Base-by-base conservation (phyloP, 2,797 vertebrate species). In the Semaprochilodus insignis region DNA sequence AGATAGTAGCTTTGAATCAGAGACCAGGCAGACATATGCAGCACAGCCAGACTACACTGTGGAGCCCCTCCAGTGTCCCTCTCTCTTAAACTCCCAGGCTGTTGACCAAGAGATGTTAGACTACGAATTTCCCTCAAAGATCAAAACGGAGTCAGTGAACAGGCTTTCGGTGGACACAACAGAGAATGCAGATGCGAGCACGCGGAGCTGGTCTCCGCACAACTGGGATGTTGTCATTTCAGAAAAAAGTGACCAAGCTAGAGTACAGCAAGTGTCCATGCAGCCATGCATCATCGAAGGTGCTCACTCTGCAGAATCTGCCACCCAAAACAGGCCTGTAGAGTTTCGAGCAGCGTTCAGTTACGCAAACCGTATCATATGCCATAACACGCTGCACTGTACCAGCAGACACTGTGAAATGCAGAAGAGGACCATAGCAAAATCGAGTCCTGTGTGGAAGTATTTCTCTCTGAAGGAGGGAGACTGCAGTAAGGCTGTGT, bases 401-500 rank as follows among this genome's bases (percentile, higher is more conserved):
- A 82, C 80, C 78, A 88, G 87, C 79, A 88, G 73, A 81, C 69
- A 81, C 82, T 88, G 87, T 72, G 85, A 88, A 76, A 80, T 88
- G 81, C 87, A 88, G 76, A 88, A 88, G 62, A 86, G 87, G 40
- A 84, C 84, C 36, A 84, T 82, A 31, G 83, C 87, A 0, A 88
- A 86, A 66, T 88, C 87, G 1, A 88, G 87, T 63, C 87, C 87
- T 0, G 87, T 86, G 13, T 88, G 87, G 87, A 85, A 84, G 82
- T 88, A 88, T 83, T 88, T 88, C 77, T 86, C 87, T 23, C 77
- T 88, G 17, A 88, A 88, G 73, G 80, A 86, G 59, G 85, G 85
- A 6, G 87, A 88, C 19, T 88, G 87, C 66, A 88, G 87, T 77
- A 88, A 88, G 65, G 87, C 87, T 6, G 85, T 88, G 80, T 88